A percentile compares a stretch with the other conserved stretches of the same genome.
phyloP scores from a whole-genome alignment of 1,140 invertebrate species.

The Spodoptera frugiperda region DNA sequence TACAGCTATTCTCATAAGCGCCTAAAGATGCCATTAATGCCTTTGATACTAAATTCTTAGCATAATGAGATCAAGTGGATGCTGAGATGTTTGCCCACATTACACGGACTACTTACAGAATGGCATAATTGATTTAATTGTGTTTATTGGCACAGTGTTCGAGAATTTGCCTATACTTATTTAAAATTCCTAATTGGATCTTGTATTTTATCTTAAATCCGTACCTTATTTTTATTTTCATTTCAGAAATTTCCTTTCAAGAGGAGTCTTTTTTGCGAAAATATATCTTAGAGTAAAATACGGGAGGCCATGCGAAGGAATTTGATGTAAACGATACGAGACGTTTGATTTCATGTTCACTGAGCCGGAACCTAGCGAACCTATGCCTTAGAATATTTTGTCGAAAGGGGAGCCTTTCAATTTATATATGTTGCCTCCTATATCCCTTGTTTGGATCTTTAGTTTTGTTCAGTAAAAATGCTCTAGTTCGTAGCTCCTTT shows the following conservation, averaged over 20 bases:
- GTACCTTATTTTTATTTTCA: neutral
- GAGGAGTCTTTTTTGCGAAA: no score
- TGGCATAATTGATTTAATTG: slow-evolving; percentile 7
- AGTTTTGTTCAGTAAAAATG: neutral
- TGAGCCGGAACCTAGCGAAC: slow-evolving; percentile 29
- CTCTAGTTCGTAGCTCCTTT: neutral
- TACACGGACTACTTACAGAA: neutral
- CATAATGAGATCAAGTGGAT: slow-evolving; percentile 21
- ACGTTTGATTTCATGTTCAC: slow-evolving; percentile 44
- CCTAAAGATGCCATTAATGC: slow-evolving; percentile 41
- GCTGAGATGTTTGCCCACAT: slow-evolving; percentile 25
- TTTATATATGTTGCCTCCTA: neutral
- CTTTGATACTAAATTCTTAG: slow-evolving; percentile 41
- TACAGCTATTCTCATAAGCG: slow-evolving; percentile 30
- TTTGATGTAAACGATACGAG: slow-evolving; percentile 29
- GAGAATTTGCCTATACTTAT: neutral
- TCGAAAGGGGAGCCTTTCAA: slow-evolving; percentile 12
- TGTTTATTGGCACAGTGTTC: neutral
- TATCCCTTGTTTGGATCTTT: no score
- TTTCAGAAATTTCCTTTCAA: neutral
- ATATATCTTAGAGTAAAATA: neutral
- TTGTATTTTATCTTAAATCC: neutral
- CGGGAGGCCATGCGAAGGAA: slow-evolving; percentile 21
- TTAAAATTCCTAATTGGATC: neutral
- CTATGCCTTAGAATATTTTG: slow-evolving; percentile 33